Conservation (phyloP, 2,113 vertebrate species). For the Machaerirhynchus nigripectus region DNA sequence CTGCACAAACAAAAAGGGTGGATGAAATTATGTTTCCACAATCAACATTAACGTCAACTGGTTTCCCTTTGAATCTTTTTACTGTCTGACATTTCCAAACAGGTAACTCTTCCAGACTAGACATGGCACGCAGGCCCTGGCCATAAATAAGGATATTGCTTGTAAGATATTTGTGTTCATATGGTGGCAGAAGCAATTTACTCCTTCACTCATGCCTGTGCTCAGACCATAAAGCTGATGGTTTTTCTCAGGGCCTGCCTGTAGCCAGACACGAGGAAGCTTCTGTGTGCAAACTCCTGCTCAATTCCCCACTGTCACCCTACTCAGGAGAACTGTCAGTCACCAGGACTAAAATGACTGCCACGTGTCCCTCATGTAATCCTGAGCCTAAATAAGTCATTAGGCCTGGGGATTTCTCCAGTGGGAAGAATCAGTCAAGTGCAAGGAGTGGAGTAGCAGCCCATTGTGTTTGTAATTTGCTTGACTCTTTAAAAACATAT, state of each 20-base stretch:
- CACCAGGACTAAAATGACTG: not conserved
- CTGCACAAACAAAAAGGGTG: conserved; percentile 10
- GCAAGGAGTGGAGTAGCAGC: not conserved
- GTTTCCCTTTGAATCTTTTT: not conserved
- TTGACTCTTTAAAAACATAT: not conserved
- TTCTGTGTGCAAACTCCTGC: not conserved
- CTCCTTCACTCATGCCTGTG: not conserved
- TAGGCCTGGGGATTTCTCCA: not conserved
- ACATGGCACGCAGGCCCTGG: not conserved
- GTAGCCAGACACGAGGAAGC: not conserved
- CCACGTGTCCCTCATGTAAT: not conserved
- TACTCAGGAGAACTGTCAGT: not conserved
- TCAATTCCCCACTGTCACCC: not conserved
- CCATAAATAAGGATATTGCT: not conserved
- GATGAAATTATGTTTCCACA: not conserved
- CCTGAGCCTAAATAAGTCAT: not conserved
- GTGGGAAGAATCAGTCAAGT: not conserved
- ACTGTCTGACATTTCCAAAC: not conserved
- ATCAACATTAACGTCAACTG: not conserved
- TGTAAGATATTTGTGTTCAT: not conserved
- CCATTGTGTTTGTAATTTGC: not conserved
- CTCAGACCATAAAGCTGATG: not conserved
- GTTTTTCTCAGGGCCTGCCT: not conserved
- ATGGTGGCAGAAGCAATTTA: not conserved
- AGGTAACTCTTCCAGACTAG: not conserved